Evolutionary conservation across 2,888 invertebrate genomes (phyloP), one percentile per base, ranked within the genome.

Genomic region (Pseudoips prasinana): DNA sequence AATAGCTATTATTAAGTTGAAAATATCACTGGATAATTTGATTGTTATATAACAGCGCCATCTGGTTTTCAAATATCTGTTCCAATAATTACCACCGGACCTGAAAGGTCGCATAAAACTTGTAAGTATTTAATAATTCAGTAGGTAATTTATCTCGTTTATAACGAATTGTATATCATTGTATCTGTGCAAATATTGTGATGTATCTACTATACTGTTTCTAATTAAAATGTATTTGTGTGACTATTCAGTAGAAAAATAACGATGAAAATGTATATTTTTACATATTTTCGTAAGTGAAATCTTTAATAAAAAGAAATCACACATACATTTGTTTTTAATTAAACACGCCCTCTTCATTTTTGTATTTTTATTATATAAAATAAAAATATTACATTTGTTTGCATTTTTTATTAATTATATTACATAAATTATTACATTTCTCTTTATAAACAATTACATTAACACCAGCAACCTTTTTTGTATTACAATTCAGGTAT

Each of bases 261-360:
- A 29, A 32, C 56, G 46, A 51, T 53, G 48, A 58, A n/a, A 57
- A 64, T 58, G 56, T 56, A 56, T 64, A 64, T 65, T 63, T 64
- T 69, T 64, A 57, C 58, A 65, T 62, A 58, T 63, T 69, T 67
- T 61, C 61, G 53, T 58, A 61, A 62, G 62, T 66, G 58, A 62
- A 61, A 50, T 66, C 64, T 67, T 51, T 58, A 69, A 63, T 65
- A 65, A 73, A 66, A 65, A 62, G 49, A 59, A 50, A 45, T 57
- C 58, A 59, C 58, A 55, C 51, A 45, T 46, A 44, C 32, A 25
- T 8, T 31, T 39, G 35, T 53, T 60, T 66, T 63, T 28, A 58
- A 57, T 49, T 27, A 54, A 63, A 64, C 55, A 35, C 33, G 20
- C 36, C 26, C 36, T 38, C 20, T 33, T 42, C 24, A 34, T 40